Conservation (phyloP, 1,140 invertebrate species). For the Cydia strobilella region DNA sequence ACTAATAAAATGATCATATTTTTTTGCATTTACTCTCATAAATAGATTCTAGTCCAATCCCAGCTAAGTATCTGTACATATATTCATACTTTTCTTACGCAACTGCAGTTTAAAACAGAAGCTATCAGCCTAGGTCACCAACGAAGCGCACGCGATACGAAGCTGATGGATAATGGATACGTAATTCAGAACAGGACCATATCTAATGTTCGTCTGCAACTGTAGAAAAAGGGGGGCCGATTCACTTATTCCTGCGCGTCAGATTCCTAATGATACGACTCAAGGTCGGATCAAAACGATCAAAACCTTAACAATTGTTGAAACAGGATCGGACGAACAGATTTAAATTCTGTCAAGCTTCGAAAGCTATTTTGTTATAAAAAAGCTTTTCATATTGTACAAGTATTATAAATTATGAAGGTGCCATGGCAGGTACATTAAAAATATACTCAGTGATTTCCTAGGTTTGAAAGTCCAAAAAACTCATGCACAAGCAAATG, state of each 20-base stretch:
- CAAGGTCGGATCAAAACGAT: too few species aligned
- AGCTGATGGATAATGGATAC: neutral
- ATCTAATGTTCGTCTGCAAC: neutral
- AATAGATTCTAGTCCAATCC: slow-evolving; percentile 2
- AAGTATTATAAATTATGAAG: too few species aligned
- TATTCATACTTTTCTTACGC: slow-evolving; percentile 5
- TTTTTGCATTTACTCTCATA: neutral
- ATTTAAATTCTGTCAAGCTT: too few species aligned
- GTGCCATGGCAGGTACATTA: too few species aligned
- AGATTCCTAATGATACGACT: too few species aligned
- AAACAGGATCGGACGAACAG: too few species aligned
- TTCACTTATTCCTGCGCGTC: too few species aligned
- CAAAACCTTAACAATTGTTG: too few species aligned
- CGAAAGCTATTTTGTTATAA: too few species aligned
- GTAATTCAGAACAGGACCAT: neutral
- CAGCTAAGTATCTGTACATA: neutral
- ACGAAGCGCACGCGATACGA: slow-evolving; percentile 8
- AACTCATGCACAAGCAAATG: neutral
- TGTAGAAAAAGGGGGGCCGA: too few species aligned
- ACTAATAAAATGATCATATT: neutral
- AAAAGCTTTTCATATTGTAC: too few species aligned
- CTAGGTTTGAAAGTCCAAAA: neutral
- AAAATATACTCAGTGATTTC: too few species aligned
- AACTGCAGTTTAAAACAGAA: slow-evolving; percentile 19
- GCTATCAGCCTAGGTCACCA: slow-evolving; percentile 25